Base-by-base conservation (phyloP, 2,888 invertebrate species). In the Drosophila tripunctata region DNA sequence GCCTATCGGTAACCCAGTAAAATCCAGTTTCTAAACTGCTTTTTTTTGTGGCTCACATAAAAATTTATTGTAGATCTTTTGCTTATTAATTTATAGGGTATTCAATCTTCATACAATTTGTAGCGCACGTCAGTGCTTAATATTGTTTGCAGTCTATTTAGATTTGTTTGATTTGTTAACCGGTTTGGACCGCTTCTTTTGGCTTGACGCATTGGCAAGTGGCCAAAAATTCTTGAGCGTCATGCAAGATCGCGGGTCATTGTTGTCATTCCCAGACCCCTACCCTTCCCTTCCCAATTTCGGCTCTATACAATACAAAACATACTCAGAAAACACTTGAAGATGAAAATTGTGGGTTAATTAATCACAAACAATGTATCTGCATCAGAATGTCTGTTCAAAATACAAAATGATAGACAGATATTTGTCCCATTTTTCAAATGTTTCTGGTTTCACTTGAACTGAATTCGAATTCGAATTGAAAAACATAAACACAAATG, bases 201-300 rank as follows among this genome's bases (percentile, higher is more conserved):
- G 73, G 40, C 51, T 51, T 45, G 44, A 33, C 35, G 50, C 41
- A 47, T 65, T 60, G 81, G 79, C 87, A 67, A 41, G 4, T 8
- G 17, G 79, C 85, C 81, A 80, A 75, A 72, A 73, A 58, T 80
- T 58, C 84, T 35, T 21, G 22, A 55, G 19, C 66, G 54, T 65
- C 57, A 68, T 40, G 47, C 17, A 55, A 31, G 51, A 57, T 65
- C 63, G 67, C 78, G 54, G 87, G 68, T 75, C 82, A 80, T 68
- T 83, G 71, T 75, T 79, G 84, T 77, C 84, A 77, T 62, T 68
- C 64, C 50, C 57, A 71, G 35, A 33, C 22, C 74, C 54, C 67
- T 65, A 57, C 19, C 8, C 31, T 12, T 31, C 4, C 31, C n/a
- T 12, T 12, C 19, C 2, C 38, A 12, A 17, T 21, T 0, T 10